Conservation (phyloP, 2,797 vertebrate genomes). For the Clarias laeviceps region DNA sequence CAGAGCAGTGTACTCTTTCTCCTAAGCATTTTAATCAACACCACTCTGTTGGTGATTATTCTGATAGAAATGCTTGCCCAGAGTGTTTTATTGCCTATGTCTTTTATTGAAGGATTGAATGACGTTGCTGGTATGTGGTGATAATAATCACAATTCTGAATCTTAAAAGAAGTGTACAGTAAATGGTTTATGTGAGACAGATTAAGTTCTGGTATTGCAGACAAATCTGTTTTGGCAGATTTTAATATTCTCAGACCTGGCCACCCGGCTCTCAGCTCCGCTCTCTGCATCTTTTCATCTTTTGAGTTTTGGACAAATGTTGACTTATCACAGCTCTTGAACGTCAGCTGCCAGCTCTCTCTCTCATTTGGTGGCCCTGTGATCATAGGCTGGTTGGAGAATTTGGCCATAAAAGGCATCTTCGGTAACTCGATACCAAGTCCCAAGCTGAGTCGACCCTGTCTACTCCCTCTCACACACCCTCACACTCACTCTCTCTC, state of each 20-base stretch:
- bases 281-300: not conserved
- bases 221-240: not conserved
- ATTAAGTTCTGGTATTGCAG: not conserved
- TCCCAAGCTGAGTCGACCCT: not conserved
- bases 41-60: not conserved
- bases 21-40: too few relatives aligned
- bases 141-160: not conserved
- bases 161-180: not conserved
- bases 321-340: slow-evolving; percentile 51
- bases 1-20: too few relatives aligned
- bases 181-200: not conserved
- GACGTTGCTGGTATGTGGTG: not conserved
- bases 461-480: not conserved
- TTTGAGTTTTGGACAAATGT: slow-evolving; percentile 37
- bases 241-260: not conserved
- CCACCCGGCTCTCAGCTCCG: not conserved
- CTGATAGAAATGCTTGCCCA: not conserved
- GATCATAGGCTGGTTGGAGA: slow-evolving; percentile 56
- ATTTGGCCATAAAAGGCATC: slow-evolving; percentile 55
- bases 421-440: slow-evolving; percentile 59
- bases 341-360: slow-evolving; percentile 45
- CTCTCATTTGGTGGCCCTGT: slow-evolving; percentile 54
- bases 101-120: not conserved
- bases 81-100: not conserved
- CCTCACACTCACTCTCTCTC: not conserved